Conservation (phyloP, 2,888 invertebrate genomes). For the Ommatoiulus sabulosus region DNA sequence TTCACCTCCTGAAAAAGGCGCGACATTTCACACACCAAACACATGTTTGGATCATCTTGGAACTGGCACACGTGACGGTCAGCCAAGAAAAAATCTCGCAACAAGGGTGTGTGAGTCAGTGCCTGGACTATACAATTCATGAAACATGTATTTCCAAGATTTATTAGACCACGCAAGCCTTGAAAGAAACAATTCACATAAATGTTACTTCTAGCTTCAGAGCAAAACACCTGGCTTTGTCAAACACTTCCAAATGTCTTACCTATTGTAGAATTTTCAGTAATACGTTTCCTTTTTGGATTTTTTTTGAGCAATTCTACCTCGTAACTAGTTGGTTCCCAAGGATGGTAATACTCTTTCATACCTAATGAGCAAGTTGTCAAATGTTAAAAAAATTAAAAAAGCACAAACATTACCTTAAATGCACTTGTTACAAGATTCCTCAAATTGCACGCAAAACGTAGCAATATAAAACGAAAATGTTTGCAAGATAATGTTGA, state of each 20-base stretch:
- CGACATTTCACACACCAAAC: slow-evolving; percentile 96
- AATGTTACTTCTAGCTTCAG: background rate
- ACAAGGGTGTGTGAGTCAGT: slow-evolving; percentile 91
- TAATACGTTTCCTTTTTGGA: slow-evolving; percentile 82
- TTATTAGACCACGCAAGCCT: slow-evolving; percentile 92
- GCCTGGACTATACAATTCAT: slow-evolving; percentile 99
- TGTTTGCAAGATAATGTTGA: no score
- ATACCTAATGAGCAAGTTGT: slow-evolving; percentile 60
- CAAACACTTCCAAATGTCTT: slow-evolving; percentile 58
- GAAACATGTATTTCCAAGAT: slow-evolving; percentile 97
- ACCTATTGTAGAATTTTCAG: slow-evolving; percentile 85
- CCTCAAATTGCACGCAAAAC: no score
- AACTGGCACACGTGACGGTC: slow-evolving; percentile 89
- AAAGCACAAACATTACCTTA: background rate
- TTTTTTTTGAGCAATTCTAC: slow-evolving; percentile 80
- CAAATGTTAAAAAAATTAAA: background rate
- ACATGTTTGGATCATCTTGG: slow-evolving; percentile 76
- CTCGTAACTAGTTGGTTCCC: slow-evolving; percentile 84
- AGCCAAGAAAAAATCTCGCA: slow-evolving; percentile 94
- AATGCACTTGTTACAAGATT: background rate
- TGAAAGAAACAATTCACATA: slow-evolving; percentile 61
- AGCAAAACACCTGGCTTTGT: background rate
- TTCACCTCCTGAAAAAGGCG: slow-evolving; percentile 88
- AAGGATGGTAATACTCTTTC: slow-evolving; percentile 75
- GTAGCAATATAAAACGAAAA: no score